Evolutionary conservation across 1,140 invertebrate species (phyloP), one percentile per base, ranked within the genome.

Genomic region (Eumeta japonica): DNA sequence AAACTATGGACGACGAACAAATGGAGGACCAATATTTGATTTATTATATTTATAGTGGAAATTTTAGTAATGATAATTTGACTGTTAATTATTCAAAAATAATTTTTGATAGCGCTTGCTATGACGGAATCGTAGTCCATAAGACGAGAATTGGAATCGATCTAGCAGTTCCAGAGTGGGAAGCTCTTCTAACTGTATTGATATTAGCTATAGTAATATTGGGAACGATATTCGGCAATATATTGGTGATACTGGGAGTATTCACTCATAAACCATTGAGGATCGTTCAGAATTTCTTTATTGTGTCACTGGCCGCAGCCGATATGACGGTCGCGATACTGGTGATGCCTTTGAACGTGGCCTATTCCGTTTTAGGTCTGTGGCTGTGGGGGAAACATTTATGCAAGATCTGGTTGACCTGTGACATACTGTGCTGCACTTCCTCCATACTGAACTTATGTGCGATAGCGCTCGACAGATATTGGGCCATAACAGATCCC

Each of bases 221-320:
- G 2, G 76, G 87, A 14, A 95, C 92, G 3, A 84, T 97, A 3
- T 80, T 93, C 12, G 94, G 94, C 11, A 97, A 97, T 73, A 80
- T 92, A 28, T 75, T 97, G 18, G 94, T 98, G 0, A 94, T 97
- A 42, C 75, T 95, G 3, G 90, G 92, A 43, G 93, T 98, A 1
- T 94, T 94, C 62, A 95, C 88, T 9, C 92, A 97, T 62, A 83
- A 90, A 53, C 93, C 94, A 3, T 71, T 98, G 12, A 80, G 93
- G 31, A 94, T 92, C 41, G 92, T 96, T 1, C 94, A 96, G 50
- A 98, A 98, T 75, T 97, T 95, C 71, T 94, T 97, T 67, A 90
- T 97, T 43, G 92, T 97, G 1, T 96, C 92, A 3, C 68, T 98
- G 40, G 94, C 94, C 1, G 89, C 94, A 7, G 92, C 94, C 0